Evolutionary conservation across 1,140 invertebrate genomes (phyloP).

Genomic region (Grapholita molesta): DNA sequence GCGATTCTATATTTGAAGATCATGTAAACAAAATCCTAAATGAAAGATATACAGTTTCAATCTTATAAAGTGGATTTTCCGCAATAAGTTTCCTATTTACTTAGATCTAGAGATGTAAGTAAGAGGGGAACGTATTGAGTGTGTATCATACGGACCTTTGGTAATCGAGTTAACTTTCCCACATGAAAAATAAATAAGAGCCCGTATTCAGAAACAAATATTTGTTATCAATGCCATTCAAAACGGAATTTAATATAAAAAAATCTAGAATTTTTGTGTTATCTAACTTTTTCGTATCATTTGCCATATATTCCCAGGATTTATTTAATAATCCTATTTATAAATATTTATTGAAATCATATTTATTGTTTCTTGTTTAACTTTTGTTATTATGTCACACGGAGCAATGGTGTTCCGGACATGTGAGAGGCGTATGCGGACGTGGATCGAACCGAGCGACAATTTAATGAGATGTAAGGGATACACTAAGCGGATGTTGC

Average conservation of each 20-base stretch:
- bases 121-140: not conserved
- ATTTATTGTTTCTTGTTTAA: too few species aligned
- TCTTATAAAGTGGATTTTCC: not conserved
- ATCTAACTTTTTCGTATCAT: too few species aligned
- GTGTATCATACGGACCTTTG: not conserved
- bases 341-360: too few species aligned
- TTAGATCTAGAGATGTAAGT: not conserved
- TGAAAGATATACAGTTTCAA: not conserved
- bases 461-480: too few species aligned
- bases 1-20: not conserved
- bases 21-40: not conserved
- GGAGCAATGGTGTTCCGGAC: too few species aligned
- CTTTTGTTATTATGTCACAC: too few species aligned
- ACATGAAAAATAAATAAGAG: slow-evolving; percentile 11
- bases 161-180: not conserved
- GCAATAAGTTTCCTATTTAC: not conserved
- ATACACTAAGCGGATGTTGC: too few species aligned
- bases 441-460: too few species aligned
- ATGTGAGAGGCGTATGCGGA: too few species aligned
- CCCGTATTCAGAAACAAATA: not conserved
- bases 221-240: not conserved
- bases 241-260: not conserved
- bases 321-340: too few species aligned
- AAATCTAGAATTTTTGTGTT: too few species aligned
- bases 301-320: too few species aligned